A percentile compares a stretch with the other conserved stretches of the same genome.
phyloP scores from a whole-genome alignment of 2,797 vertebrate species.

The Eospalax fontanierii region DNA sequence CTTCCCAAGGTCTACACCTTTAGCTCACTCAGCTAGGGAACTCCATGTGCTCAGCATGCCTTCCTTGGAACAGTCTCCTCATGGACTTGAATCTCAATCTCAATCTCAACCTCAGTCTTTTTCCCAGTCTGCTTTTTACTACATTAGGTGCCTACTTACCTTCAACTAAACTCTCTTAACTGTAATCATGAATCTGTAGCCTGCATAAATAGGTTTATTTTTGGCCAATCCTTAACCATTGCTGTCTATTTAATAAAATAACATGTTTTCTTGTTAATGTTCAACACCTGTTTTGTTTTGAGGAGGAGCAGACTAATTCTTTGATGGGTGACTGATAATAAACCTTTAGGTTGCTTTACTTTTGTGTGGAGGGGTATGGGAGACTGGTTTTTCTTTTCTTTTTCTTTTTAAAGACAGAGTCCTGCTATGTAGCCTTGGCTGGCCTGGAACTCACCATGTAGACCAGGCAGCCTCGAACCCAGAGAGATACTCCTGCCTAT shows the following conservation, averaged over 20 bases:
- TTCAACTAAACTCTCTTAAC: not conserved
- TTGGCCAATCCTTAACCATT: not conserved
- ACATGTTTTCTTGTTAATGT: constrained; percentile 1
- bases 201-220: not conserved
- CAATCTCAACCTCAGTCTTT: not conserved
- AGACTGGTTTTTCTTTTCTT: too few relatives aligned
- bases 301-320: not conserved
- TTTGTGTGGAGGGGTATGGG: not conserved
- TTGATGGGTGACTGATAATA: not conserved
- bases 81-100: not conserved
- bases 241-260: constrained; percentile 19
- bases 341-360: not conserved
- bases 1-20: not conserved
- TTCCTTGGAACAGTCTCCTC: not conserved
- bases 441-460: too few relatives aligned
- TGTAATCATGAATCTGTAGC: not conserved
- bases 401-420: too few relatives aligned
- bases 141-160: not conserved
- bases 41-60: not conserved
- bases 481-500: too few relatives aligned
- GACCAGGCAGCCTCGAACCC: too few relatives aligned
- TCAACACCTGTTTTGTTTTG: not conserved
- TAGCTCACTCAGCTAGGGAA: not conserved
- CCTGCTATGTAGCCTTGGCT: too few relatives aligned
- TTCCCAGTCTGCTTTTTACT: not conserved